Base-by-base conservation (phyloP, 2,113 vertebrate genomes). In the Neogobius melanostomus region DNA sequence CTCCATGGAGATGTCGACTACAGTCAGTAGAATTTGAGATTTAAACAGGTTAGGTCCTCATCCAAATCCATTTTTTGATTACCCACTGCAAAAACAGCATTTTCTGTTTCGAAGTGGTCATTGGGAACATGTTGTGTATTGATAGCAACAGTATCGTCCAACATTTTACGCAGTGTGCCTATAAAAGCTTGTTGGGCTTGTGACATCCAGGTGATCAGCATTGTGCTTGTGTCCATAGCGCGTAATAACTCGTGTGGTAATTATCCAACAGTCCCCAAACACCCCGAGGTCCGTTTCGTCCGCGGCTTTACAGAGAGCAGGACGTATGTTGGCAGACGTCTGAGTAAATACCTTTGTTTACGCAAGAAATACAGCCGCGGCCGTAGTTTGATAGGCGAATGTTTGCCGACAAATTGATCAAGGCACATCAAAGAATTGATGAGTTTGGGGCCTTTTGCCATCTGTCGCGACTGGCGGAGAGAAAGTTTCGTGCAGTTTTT, bases 301-400 rank as follows among this genome's bases (percentile, higher is more conserved):
- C 9, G 10, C 61, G 64, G 70, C 74, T 72, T 85, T 81, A 80
- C 14, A 10, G 49, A 67, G 48, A 61, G 52, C 71, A 79, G 77
- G 67, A 70, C 79, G 74, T 74, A 77, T 71, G 79, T 71, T 76
- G 76, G 82, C 79, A 86, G 85, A 85, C 69, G 82, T 89, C 76
- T 85, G 84, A 76, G 80, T 82, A 81, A 88, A 91, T 75, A 87
- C 44, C 12, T 9, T 75, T 82, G 65, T 76, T 79, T 59, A 81
- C 56, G n/a, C 11, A 9, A 48, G 56, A 51, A 36, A 66, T 14
- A 5, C 28, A 46, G 60, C 75, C 51, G 6, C 6, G 0, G 73
- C 28, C 45, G 45, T 53, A 47, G 56, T 46, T 64, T 46, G 5
- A 9, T 48, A 10, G 36, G 11, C 59, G 64, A 49, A 9, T 59